Percentiles rank a stretch among this genome's conserved stretches.
Conservation (phyloP, 2,113 vertebrate species). For the Ochotona curzoniae region DNA sequence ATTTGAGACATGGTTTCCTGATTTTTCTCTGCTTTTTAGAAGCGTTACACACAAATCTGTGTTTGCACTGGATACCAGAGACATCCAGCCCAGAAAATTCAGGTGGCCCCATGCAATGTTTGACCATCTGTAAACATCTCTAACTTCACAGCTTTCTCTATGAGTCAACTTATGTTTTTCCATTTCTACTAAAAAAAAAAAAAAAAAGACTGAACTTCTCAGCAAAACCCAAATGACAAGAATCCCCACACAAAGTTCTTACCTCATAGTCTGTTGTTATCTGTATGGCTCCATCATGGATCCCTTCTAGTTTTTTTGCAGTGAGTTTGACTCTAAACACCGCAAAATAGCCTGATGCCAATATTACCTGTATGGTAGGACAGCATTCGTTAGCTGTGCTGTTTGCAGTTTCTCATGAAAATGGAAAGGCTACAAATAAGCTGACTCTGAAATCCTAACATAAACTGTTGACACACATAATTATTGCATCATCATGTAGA, state of each 20-base stretch:
- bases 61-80: neutral
- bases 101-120: neutral
- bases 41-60: neutral
- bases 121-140: neutral
- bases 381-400: slow-evolving; percentile 6
- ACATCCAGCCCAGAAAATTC: neutral
- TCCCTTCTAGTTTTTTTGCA: slow-evolving; percentile 94
- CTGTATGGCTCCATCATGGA: slow-evolving; percentile 96
- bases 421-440: neutral
- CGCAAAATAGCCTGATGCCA: slow-evolving; percentile 96
- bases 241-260: neutral
- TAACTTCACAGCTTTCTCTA: neutral
- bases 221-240: neutral
- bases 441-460: neutral
- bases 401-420: neutral
- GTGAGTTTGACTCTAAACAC: slow-evolving; percentile 95
- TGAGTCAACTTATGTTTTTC: slow-evolving; percentile 22
- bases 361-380: slow-evolving; percentile 89
- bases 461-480: neutral
- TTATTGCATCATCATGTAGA: neutral
- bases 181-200: slow-evolving; percentile 32
- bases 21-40: neutral
- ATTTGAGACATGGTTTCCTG: neutral
- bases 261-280: slow-evolving; percentile 99
- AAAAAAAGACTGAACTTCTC: slow-evolving; percentile 15